Conservation (phyloP, 2,888 invertebrate species). For the Gonocerus acuteangulatus region DNA sequence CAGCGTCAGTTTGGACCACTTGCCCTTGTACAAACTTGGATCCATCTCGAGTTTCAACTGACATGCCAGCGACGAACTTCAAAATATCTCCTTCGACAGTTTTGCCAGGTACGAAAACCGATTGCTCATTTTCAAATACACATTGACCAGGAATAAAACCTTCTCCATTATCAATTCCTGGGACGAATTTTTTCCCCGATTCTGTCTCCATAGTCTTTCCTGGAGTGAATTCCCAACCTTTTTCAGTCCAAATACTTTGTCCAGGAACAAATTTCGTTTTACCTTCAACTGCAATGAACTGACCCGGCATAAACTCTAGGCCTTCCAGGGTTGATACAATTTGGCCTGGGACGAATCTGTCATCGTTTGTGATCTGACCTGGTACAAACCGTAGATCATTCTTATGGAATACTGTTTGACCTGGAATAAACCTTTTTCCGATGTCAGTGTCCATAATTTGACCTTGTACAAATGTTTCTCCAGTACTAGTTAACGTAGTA, state of each 20-base stretch:
- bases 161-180: constrained; percentile 46
- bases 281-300: constrained; percentile 50
- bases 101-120: constrained; percentile 62
- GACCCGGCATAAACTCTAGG: constrained; percentile 60
- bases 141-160: constrained; percentile 66
- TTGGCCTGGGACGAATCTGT: constrained; percentile 65
- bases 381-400: constrained; percentile 66
- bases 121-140: constrained; percentile 53
- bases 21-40: constrained; percentile 60
- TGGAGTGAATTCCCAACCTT: constrained; percentile 52
- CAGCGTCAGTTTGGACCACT: constrained; percentile 53
- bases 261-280: constrained; percentile 61
- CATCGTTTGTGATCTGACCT: constrained; percentile 60
- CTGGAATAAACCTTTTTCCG: constrained; percentile 58
- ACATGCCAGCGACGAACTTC: constrained; percentile 67
- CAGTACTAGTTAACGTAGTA: constrained; percentile 49
- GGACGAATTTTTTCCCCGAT: constrained; percentile 50
- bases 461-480: constrained; percentile 65
- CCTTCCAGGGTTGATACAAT: constrained; percentile 64
- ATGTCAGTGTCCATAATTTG: constrained; percentile 61
- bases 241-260: constrained; percentile 55
- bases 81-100: constrained; percentile 61
- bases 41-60: constrained; percentile 60
- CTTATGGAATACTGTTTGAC: constrained; percentile 61
- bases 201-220: constrained; percentile 48